Evolutionary conservation across 2,888 invertebrate genomes (phyloP), one percentile per base, ranked within the genome.

Genomic region (Myathropa florea): DNA sequence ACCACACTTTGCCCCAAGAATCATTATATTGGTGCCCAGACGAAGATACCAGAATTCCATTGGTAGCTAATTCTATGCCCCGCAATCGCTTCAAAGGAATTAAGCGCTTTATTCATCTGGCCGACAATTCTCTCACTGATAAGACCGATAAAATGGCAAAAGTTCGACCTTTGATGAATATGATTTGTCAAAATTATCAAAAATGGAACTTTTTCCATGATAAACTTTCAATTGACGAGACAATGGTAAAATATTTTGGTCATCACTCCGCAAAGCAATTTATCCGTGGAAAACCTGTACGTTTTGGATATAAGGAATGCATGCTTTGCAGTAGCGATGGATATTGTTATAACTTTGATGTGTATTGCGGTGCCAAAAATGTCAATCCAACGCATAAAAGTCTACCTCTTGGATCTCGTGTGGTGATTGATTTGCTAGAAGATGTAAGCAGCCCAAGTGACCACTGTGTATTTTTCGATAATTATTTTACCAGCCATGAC

Each of bases 161-260:
- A 12, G 46, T 46, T 18, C 28, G 28, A 53, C 28, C 28, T 12
- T 59, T 59, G 59, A 59, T 59, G 59, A 18, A 24, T 26, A 59
- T 26, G 3, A 59, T 59, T 59, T 59, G 14, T 26, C 26, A 59
- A 59, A 59, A 59, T 4, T 59, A 59, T 28, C 59, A 59, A 59
- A 59, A 59, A 59, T 59, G 26, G 59, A 26, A n/a, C 12, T 26
- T 59, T 59, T 23, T 59, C n/a, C 24, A 59, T 53, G n/a, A 24
- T 3, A 65, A 53, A 53, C 46, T 26, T n/a, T 67, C 30, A 3
- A 67, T 67, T 55, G 67, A 67, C 26, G 57, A 57, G 14, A 55
- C 68, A 6, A 68, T 68, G 55, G 23, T 57, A 14, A 68, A 68
- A 57, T 57, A 68, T 23, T 68, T 68, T 57, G 57, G 68, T 23